phyloP scores from a whole-genome alignment of 1,140 invertebrate genomes.

The Hyphantria cunea region DNA sequence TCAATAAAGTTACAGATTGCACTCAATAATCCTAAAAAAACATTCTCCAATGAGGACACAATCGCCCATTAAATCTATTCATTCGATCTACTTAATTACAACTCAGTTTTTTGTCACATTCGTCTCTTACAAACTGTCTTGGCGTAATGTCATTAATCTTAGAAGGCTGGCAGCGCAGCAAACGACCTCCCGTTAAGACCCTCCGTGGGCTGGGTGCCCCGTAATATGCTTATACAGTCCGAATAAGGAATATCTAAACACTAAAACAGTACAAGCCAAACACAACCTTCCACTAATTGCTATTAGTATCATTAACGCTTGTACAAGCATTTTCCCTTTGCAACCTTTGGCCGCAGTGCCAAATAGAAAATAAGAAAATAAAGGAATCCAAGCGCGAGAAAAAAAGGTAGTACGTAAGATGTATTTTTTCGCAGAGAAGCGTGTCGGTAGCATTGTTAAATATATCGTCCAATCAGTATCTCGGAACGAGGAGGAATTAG shows the following conservation, averaged over 20 bases:
- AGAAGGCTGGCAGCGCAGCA: conserved; percentile 74
- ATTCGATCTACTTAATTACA: conserved; percentile 66
- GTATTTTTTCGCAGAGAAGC: conserved; percentile 71
- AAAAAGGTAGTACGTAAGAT: conserved; percentile 68
- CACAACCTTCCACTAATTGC: conserved; percentile 62
- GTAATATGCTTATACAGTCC: conserved; percentile 70
- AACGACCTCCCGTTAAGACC: conserved; percentile 77
- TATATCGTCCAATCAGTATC: conserved; percentile 80
- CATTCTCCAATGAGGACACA: no score
- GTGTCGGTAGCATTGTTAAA: conserved; percentile 75
- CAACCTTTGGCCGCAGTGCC: conserved; percentile 45
- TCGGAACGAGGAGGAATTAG: conserved; percentile 68
- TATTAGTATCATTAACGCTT: conserved; percentile 68
- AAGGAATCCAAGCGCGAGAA: conserved; percentile 63
- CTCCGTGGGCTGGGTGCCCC: conserved; percentile 63
- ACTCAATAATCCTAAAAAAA: no score
- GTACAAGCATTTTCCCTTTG: conserved; percentile 39
- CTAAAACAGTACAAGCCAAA: conserved; percentile 54
- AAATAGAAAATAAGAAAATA: conserved; percentile 66
- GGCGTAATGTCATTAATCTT: conserved; percentile 77
- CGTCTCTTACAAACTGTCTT: conserved; percentile 73
- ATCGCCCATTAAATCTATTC: conserved; percentile 32
- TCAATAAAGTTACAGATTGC: not conserved
- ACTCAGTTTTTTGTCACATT: conserved; percentile 67
- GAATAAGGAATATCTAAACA: conserved; percentile 65